A percentile compares a stretch with the other conserved stretches of the same genome.
Conservation (phyloP, 2,113 vertebrate genomes). For the Micromys minutus region DNA sequence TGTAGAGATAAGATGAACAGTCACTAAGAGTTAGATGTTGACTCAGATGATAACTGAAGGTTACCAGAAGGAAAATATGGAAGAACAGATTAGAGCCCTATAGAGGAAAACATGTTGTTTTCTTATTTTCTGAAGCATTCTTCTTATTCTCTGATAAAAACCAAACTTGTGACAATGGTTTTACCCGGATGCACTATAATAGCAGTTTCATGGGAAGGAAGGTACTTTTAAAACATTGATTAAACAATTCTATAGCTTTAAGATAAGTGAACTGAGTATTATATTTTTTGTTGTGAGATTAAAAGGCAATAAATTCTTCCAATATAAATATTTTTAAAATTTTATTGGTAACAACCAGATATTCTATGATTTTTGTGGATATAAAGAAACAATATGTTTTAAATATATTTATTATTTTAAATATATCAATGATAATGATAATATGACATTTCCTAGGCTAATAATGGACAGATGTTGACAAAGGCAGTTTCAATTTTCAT, state of each 20-base stretch:
- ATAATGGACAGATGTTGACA: neutral
- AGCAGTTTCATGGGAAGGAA: slow-evolving; percentile 15
- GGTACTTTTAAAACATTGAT: neutral
- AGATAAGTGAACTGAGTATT: neutral
- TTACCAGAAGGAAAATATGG: slow-evolving; percentile 88
- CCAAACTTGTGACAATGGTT: neutral
- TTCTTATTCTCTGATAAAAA: slow-evolving; percentile 74
- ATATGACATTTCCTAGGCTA: neutral
- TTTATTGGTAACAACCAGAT: neutral
- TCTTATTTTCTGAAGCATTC: slow-evolving; percentile 61
- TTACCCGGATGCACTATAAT: neutral
- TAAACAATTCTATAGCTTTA: slow-evolving; percentile 6
- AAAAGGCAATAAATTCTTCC: slow-evolving; percentile 10
- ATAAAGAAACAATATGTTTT: neutral
- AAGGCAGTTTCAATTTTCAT: slow-evolving; percentile 38
- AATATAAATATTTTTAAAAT: neutral
- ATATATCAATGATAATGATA: neutral
- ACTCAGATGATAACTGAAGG: slow-evolving; percentile 73
- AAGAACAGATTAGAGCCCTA: slow-evolving; percentile 81
- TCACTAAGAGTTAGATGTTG: slow-evolving; percentile 79
- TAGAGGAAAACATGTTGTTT: slow-evolving; percentile 71
- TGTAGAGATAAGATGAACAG: slow-evolving; percentile 81
- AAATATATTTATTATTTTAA: neutral
- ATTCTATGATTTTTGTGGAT: slow-evolving; percentile 6
- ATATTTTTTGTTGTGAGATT: neutral